Conservation (phyloP, 2,888 invertebrate genomes). For the Heliconius aoede region DNA sequence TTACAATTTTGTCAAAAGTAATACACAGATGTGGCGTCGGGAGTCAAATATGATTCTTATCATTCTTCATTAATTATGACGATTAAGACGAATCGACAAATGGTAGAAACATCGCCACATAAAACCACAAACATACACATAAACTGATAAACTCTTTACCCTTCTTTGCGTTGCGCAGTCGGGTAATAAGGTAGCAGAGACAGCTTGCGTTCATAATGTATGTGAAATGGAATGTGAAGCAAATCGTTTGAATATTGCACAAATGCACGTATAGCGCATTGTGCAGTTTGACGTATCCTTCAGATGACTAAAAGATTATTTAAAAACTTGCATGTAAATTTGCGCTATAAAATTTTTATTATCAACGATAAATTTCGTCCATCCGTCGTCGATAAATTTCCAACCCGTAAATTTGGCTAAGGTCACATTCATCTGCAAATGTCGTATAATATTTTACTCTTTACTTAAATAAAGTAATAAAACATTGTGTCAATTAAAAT, state of each 20-base stretch:
- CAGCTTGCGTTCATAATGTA: no score
- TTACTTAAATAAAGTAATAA: constrained; percentile 56
- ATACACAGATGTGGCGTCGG: no score
- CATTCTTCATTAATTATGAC: no score
- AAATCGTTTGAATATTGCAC: neutral
- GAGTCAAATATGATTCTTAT: no score
- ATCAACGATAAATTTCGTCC: constrained; percentile 72
- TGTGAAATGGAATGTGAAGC: neutral
- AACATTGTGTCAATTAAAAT: constrained; percentile 54
- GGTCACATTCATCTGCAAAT: constrained; percentile 59
- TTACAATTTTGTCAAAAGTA: no score
- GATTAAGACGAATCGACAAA: no score
- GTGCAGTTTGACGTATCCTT: constrained; percentile 1
- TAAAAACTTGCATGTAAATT: constrained; percentile 45
- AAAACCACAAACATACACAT: no score
- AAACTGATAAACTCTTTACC: no score
- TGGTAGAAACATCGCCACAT: no score
- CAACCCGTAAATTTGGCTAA: constrained; percentile 67
- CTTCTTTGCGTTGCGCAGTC: no score
- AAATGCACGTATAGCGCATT: no score
- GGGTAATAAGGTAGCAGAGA: neutral
- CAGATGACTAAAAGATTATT: constrained; percentile 37
- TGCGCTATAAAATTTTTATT: constrained; percentile 62
- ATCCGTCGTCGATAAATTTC: constrained; percentile 68
- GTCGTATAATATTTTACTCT: constrained; percentile 68